Evolutionary conservation across 2,113 vertebrate species (phyloP), one percentile per base, ranked within the genome.

Genomic region (Cariama cristata): DNA sequence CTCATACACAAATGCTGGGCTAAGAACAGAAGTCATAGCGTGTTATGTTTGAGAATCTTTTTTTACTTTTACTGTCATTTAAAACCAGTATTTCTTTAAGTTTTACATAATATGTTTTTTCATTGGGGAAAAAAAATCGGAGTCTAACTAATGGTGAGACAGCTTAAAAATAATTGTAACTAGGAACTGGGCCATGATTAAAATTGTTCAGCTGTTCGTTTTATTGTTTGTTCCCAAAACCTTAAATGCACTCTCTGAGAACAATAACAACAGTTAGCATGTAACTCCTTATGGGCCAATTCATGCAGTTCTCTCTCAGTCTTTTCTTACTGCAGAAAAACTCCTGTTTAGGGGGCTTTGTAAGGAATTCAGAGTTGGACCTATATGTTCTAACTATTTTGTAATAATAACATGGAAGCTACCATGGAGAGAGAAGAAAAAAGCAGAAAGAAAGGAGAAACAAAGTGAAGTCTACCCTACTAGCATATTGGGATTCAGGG

Each of bases 221-320:
- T 98, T 98, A 98, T 98, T 97, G 97, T 98, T 98, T 98, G 97
- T 97, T 97, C 97, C 93, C 96, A 97, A 97, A 98, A 98, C 97
- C 97, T 98, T 98, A 97, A 98, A 98, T 98, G 97, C 97, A 97
- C 96, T 98, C 95, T 97, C 85, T 85, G 97, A 97, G 97, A 98
- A 98, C 96, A 98, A 98, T 97, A 97, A 97, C 95, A 97, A 98
- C 95, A 97, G 93, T 97, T 97, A 96, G 93, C 90, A 94, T 96
- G 92, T 97, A 97, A 94, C 95, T 95, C 95, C 24, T 27, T 96
- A 96, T 97, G 95, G 92, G 92, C 93, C 95, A 96, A 95, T 95
- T 97, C 94, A 80, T 90, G 85, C 89, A 88, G 88, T 83, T 49
- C 19, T 98, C 52, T 88, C 88, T 96, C 82, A 62, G 68, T 83